Evolutionary conservation across 2,888 invertebrate species (phyloP).

Genomic region (Malthinus flaveolus): DNA sequence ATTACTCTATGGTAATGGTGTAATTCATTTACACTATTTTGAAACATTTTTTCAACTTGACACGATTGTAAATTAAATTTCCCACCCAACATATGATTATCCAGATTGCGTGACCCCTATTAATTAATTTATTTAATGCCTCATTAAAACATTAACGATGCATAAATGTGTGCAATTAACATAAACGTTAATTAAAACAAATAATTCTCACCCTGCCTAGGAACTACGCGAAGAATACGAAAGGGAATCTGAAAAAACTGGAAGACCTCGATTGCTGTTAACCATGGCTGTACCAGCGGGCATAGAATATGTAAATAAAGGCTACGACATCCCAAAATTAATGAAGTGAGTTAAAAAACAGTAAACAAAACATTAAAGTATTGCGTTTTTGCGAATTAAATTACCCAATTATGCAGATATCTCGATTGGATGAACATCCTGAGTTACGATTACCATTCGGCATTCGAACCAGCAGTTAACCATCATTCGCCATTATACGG

Average conservation of each 20-base stretch:
- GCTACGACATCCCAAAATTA: constrained; percentile 86
- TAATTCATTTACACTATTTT: not conserved
- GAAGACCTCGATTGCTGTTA: constrained; percentile 75
- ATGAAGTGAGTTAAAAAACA: constrained; percentile 65
- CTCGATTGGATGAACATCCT: constrained; percentile 91
- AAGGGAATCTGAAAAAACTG: constrained; percentile 80
- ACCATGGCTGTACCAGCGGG: constrained; percentile 96
- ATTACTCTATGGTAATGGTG: too few species aligned
- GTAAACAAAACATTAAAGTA: not conserved
- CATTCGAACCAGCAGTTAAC: constrained; percentile 87
- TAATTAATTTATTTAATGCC: constrained; percentile 24
- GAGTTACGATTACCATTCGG: constrained; percentile 91
- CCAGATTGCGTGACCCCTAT: not conserved
- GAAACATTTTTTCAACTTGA: not conserved
- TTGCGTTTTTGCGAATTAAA: not conserved
- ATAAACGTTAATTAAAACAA: too few species aligned
- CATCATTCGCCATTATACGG: constrained; percentile 88
- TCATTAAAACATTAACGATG: constrained; percentile 6
- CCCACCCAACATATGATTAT: not conserved
- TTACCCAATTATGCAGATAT: constrained; percentile 58
- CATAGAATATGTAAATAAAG: constrained; percentile 89
- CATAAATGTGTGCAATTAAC: too few species aligned
- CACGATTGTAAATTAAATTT: too few species aligned
- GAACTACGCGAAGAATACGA: constrained; percentile 90
- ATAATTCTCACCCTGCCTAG: constrained; percentile 44